A percentile compares a stretch with the other conserved stretches of the same genome.
These are phyloP conservation scores for Numida meleagris DNA, from an alignment of 2,113 vertebrate genomes.

Conservation along the genomic window DNA sequence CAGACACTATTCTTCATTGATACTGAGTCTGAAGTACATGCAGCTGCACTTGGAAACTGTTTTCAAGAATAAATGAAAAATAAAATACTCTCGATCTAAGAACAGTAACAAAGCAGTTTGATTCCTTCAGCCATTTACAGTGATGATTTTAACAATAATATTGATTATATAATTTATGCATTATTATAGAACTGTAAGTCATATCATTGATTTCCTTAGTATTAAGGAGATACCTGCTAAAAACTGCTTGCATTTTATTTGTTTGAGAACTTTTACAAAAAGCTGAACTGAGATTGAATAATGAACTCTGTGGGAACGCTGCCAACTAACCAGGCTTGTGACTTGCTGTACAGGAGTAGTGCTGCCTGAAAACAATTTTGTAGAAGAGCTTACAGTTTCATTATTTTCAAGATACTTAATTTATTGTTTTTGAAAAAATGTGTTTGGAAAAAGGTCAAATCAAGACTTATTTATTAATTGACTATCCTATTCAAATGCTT, in stretches of 20 bases:
- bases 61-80: neutral
- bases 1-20: neutral
- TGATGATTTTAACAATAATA: neutral
- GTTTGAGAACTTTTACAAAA: neutral
- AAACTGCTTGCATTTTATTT: neutral
- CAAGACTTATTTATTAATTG: neutral
- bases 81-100: neutral
- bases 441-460: neutral
- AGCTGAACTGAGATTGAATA: neutral
- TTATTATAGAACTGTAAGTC: neutral
- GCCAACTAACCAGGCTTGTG: neutral
- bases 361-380: neutral
- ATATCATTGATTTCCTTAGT: neutral
- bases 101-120: neutral
- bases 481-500: neutral
- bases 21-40: neutral
- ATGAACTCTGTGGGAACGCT: neutral
- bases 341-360: neutral
- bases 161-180: neutral
- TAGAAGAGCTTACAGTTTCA: neutral
- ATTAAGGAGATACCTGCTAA: neutral
- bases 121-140: neutral
- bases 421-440: neutral
- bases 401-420: neutral
- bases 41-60: neutral